Base-by-base conservation (phyloP, 1,140 invertebrate genomes). In the Formica exsecta region DNA sequence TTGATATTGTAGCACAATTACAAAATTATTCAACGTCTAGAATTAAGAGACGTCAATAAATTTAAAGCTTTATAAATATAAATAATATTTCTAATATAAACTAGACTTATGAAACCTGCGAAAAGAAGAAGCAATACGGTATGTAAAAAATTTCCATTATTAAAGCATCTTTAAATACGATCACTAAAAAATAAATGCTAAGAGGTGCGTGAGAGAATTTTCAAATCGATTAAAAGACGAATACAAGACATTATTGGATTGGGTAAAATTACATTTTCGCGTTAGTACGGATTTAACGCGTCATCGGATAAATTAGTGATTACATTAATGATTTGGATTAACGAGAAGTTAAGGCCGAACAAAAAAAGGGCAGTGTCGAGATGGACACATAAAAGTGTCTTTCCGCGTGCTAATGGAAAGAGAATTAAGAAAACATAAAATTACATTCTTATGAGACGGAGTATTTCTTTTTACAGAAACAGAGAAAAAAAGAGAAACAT, bases 311-410 rank as follows among this genome's bases (percentile, higher is more conserved):
- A 81, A 81, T 81, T 19, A 51, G 4, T 19, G 16, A 51, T 51
- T 44, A 59, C 51, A 71, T 71, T 70, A 79, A 62, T 38, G 32
- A 79, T 79, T 44, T 51, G 32, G 41, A 41, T 66, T 79, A 79
- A 79, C 44, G 76, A 54, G 62, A 38, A 41, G 22, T 13, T 68
- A 51, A 79, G 13, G 11, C 61, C 25, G 13, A 48, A 48, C 11
- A 51, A 51, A 51, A 16, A 51, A 51, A 22, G 19, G 1, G 2
- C 7, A 7, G 7, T 44, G 13, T 41, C 36, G 29, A 48, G 13
- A 25, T 16, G 25, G 11, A 9, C 16, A 66, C 44, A 4, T 32
- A 38, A 54, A 79, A 38, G 32, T 79, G 11, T 79, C 22, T 19
- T 51, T 68, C 29, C 16, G 8, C 38, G 6, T 38, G 29, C 13